A percentile compares a stretch with the other conserved stretches of the same genome.
phyloP scores from a whole-genome alignment of 2,888 invertebrate genomes.

The Argyresthia goedartella region DNA sequence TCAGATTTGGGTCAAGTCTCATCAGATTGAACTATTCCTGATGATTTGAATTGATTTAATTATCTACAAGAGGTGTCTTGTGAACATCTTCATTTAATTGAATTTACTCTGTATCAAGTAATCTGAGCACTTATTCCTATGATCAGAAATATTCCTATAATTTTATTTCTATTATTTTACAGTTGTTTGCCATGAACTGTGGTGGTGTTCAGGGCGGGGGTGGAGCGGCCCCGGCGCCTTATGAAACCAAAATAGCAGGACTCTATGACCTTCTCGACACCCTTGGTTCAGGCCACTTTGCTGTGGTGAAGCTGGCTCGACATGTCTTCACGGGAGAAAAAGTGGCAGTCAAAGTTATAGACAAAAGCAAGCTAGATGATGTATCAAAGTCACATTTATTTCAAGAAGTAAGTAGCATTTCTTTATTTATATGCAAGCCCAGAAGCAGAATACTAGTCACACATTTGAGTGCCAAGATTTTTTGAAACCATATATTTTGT shows the following conservation, averaged over 20 bases:
- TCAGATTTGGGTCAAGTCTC: conserved; percentile 1
- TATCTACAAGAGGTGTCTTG: not conserved
- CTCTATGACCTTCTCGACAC: conserved; percentile 98
- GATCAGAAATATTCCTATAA: not conserved
- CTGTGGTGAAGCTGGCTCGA: conserved; percentile 96
- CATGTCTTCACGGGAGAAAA: conserved; percentile 99
- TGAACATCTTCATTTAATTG: not conserved
- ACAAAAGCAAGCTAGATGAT: conserved; percentile 97
- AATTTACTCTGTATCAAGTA: not conserved
- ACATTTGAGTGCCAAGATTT: no score
- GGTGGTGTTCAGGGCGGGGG: conserved; percentile 36
- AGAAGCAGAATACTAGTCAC: no score
- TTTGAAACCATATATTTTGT: no score
- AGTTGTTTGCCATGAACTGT: conserved; percentile 39
- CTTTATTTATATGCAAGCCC: no score
- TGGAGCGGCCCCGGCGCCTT: conserved; percentile 59
- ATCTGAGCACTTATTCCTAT: not conserved
- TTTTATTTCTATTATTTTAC: conserved; percentile 1
- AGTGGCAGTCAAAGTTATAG: conserved; percentile 98
- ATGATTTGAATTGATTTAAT: no score
- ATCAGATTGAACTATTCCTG: not conserved
- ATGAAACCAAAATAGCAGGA: conserved; percentile 93
- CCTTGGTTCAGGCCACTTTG: conserved; percentile 98
- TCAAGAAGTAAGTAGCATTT: conserved; percentile 89
- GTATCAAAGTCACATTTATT: conserved; percentile 96